phyloP scores from a whole-genome alignment of 1,140 invertebrate genomes.

The Drosophila obscura region DNA sequence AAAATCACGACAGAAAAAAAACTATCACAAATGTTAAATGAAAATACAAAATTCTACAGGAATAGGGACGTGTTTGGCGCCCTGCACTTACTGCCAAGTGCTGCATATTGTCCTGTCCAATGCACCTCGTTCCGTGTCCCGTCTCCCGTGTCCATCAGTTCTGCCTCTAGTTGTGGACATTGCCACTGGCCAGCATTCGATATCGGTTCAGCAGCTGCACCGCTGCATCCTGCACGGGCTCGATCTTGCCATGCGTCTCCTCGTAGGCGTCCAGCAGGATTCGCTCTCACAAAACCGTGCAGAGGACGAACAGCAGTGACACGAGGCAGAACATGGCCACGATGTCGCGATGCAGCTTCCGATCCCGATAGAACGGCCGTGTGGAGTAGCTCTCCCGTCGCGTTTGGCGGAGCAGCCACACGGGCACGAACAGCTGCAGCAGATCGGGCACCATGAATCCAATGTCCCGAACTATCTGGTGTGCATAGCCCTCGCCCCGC shows the following conservation, averaged over 20 bases:
- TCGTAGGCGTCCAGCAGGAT: slow-evolving; percentile 71
- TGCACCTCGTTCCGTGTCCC: not conserved
- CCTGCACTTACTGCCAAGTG: slow-evolving; percentile 62
- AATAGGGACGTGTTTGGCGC: slow-evolving; percentile 35
- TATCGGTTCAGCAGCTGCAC: slow-evolving; percentile 67
- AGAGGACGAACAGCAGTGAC: slow-evolving; percentile 75
- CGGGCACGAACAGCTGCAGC: slow-evolving; percentile 87
- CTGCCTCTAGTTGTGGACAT: slow-evolving; percentile 62
- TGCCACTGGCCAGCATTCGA: slow-evolving; percentile 67
- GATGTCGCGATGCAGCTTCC: slow-evolving; percentile 78
- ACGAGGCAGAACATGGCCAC: slow-evolving; percentile 82
- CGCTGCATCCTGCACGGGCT: slow-evolving; percentile 64
- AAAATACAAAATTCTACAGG: slow-evolving; percentile 60
- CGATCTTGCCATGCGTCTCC: slow-evolving; percentile 65
- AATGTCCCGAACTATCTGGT: slow-evolving; percentile 89
- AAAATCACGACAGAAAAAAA: slow-evolving; percentile 29
- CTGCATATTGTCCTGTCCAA: slow-evolving; percentile 62
- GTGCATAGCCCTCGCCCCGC: slow-evolving; percentile 87
- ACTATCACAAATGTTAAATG: slow-evolving; percentile 73
- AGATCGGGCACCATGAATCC: slow-evolving; percentile 91
- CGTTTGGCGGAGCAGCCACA: slow-evolving; percentile 83
- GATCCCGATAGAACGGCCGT: slow-evolving; percentile 75
- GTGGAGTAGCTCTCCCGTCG: slow-evolving; percentile 73
- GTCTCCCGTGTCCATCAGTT: slow-evolving; percentile 7
- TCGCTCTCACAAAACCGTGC: slow-evolving; percentile 82